These are phyloP conservation scores for Gasteruption jaculator DNA, from an alignment of 2,888 invertebrate genomes.

Conservation along the genomic window DNA sequence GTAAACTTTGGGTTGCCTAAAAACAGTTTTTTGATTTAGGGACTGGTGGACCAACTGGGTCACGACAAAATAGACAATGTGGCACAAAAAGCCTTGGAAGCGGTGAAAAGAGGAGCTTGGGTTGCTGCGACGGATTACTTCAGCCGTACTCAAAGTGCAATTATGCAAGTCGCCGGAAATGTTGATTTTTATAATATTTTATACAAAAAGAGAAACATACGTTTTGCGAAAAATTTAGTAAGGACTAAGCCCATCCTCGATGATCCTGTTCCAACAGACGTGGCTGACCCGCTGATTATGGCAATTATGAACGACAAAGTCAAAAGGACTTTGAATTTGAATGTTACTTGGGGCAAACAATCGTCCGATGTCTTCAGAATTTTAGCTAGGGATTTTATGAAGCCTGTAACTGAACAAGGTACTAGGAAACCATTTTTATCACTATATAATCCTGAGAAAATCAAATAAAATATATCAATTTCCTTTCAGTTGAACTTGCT, in stretches of 20 bases:
- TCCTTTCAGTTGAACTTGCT: conserved; percentile 59
- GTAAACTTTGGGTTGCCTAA: background rate
- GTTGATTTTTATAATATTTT: conserved; percentile 84
- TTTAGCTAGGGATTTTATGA: conserved; percentile 72
- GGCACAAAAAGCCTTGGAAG: conserved; percentile 57
- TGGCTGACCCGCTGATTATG: too few species aligned
- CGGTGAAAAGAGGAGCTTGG: conserved; percentile 60
- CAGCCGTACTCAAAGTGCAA: conserved; percentile 61
- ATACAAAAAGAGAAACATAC: conserved; percentile 45
- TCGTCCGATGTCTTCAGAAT: conserved; percentile 58
- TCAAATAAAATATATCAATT: background rate
- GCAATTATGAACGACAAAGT: conserved; percentile 71
- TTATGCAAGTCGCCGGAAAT: conserved; percentile 59
- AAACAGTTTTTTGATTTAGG: conserved; percentile 41
- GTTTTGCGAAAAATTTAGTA: background rate
- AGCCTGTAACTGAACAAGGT: conserved; percentile 69
- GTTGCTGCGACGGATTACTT: conserved; percentile 61
- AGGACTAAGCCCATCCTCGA: conserved; percentile 19
- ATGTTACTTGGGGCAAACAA: conserved; percentile 60
- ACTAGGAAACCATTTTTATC: conserved; percentile 17
- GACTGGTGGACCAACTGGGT: conserved; percentile 68
- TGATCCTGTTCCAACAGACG: conserved; percentile 37
- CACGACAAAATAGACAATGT: conserved; percentile 57
- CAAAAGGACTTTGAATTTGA: conserved; percentile 61
- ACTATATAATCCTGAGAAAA: background rate